These are phyloP conservation scores for Rattus rattus DNA, from an alignment of 2,113 vertebrate genomes.

Conservation along the genomic window DNA sequence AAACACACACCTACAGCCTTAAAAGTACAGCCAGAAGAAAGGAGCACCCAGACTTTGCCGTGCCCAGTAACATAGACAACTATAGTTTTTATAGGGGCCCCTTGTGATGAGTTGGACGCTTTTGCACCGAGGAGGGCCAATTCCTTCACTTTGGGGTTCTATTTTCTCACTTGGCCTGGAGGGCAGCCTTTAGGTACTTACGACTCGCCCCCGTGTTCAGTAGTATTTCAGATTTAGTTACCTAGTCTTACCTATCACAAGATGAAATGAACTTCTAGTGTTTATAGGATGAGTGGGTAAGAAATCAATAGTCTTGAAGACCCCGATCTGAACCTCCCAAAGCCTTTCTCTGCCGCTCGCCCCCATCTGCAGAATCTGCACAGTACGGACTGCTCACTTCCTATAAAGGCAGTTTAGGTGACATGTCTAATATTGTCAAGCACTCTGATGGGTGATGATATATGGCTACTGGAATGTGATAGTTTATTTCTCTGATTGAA, in stretches of 20 bases:
- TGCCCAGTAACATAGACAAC: not conserved
- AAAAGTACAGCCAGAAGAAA: not conserved
- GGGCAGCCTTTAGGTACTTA: not conserved
- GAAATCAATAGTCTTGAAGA: conserved; percentile 31
- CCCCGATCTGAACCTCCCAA: not conserved
- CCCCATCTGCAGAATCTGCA: not conserved
- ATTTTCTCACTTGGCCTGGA: not conserved
- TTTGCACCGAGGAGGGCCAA: not conserved
- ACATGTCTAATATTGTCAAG: not conserved
- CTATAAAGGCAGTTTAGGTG: not conserved
- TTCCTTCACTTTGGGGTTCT: not conserved
- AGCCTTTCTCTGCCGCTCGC: not conserved
- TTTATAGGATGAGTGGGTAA: not conserved
- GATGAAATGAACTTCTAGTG: not conserved
- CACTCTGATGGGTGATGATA: not conserved
- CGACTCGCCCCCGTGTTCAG: not conserved
- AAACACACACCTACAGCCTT: not conserved
- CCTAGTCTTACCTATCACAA: not conserved
- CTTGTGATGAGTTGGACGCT: not conserved
- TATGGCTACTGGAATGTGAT: not conserved
- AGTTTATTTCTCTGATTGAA: not conserved
- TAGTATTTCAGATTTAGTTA: not conserved
- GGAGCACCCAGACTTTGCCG: not conserved
- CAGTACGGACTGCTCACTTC: not conserved
- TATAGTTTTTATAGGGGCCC: not conserved